phyloP scores from a whole-genome alignment of 2,113 vertebrate genomes.

The Scartelaos histophorus region DNA sequence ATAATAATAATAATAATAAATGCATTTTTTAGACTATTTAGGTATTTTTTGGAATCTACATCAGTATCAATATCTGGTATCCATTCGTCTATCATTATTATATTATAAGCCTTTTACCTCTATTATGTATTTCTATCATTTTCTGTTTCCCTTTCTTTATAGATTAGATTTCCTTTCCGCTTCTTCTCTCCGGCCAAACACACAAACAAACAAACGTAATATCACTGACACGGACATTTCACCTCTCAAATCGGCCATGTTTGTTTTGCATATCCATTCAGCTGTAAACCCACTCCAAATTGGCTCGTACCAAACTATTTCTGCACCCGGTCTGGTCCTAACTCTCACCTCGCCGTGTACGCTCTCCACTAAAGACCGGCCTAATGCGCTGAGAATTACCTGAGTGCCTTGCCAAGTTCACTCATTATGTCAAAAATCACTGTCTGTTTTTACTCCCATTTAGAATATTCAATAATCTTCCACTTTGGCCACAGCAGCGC shows the following conservation, averaged over 20 bases:
- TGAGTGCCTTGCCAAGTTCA: constrained; percentile 21
- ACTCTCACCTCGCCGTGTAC: constrained; percentile 4
- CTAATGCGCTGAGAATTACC: constrained; percentile 40
- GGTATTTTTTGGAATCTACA: too few relatives aligned
- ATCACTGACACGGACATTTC: constrained; percentile 32
- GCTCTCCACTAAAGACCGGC: constrained; percentile 11
- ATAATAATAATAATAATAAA: too few relatives aligned
- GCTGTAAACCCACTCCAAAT: constrained; percentile 29
- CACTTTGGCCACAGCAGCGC: constrained; percentile 12
- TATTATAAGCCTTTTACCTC: too few relatives aligned
- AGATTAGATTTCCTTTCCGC: background rate
- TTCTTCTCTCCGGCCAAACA: background rate
- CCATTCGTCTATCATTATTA: too few relatives aligned
- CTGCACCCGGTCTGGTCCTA: background rate
- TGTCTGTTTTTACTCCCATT: constrained; percentile 27
- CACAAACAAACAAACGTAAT: background rate
- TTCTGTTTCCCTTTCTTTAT: background rate
- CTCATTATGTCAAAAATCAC: constrained; percentile 33
- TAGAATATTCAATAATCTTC: constrained; percentile 23
- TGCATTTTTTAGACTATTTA: too few relatives aligned
- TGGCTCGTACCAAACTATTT: constrained; percentile 26
- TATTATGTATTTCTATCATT: too few relatives aligned
- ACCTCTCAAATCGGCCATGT: background rate
- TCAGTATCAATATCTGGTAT: too few relatives aligned
- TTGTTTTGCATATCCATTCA: constrained; percentile 32